phyloP scores from a whole-genome alignment of 2,113 vertebrate genomes.

The Chlamydotis undulata region DNA sequence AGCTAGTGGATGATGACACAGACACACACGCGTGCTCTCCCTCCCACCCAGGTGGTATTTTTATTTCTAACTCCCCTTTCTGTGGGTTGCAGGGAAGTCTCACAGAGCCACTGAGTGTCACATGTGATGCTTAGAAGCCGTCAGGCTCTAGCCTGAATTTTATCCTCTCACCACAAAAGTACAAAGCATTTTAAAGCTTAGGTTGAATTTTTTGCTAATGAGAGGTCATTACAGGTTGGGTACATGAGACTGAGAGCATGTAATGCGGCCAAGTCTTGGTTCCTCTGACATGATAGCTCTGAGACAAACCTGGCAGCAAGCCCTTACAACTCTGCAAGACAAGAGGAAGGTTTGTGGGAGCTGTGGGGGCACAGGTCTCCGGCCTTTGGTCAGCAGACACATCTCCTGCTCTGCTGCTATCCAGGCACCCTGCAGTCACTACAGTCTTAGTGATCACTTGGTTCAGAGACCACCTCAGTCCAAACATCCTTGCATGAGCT shows the following conservation, averaged over 20 bases:
- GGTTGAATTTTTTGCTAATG: accelerated
- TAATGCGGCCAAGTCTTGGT: background rate
- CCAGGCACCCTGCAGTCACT: background rate
- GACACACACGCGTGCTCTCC: background rate
- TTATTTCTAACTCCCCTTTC: background rate
- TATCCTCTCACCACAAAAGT: background rate
- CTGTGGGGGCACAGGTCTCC: accelerated
- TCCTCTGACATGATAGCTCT: accelerated
- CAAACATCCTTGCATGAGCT: background rate
- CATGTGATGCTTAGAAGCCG: background rate
- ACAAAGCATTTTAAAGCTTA: background rate
- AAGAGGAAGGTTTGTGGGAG: background rate
- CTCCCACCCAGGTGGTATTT: constrained; percentile 12
- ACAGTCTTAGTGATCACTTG: background rate
- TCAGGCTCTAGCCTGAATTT: background rate
- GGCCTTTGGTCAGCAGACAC: background rate
- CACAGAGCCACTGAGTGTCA: accelerated
- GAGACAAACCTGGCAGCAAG: background rate
- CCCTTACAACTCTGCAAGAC: background rate
- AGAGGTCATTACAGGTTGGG: background rate
- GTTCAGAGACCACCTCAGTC: background rate
- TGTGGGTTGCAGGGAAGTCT: background rate
- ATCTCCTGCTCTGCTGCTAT: background rate
- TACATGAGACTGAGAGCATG: background rate
- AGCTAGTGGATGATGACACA: background rate